Evolutionary conservation across 2,888 invertebrate genomes (phyloP), one percentile per base, ranked within the genome.

Genomic region (Melinopterus prodromus): DNA sequence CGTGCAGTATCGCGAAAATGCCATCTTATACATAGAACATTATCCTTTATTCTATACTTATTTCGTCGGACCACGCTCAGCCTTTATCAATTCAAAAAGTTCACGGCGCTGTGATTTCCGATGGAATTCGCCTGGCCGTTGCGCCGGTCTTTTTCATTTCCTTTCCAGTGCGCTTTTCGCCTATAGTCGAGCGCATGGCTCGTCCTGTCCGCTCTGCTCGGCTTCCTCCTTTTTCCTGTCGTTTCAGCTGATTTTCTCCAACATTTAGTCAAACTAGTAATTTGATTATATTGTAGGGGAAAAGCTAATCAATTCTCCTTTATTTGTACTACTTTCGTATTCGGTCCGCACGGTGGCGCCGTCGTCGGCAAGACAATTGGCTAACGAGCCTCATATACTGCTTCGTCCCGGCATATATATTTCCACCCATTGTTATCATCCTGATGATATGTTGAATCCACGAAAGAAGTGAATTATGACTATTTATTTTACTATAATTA

Each of bases 261-360:
- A 78, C 81, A 78, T 82, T 82, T 82, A 82, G 82, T 82, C 82
- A 82, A 82, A 82, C 80, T 81, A 82, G 81, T 82, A 82, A 82
- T 82, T 81, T 80, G 82, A 82, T 82, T 82, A 82, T 82, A 80
- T 81, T 35, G 80, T 78, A 74, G 81, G 78, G 74, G 15, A 35
- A 74, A 78, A 74, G 80, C 80, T 81, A 82, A 82, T 82, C 82
- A 82, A 82, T 81, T 80, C 81, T 78, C 80, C 78, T 80, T 80
- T 79, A 79, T 82, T 80, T 80, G 81, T 77, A 74, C 78, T 79
- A 36, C 71, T 70, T 82, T 82, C 77, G 81, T 80, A 82, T 81
- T 81, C 81, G 38, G 80, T n/a, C 37, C 79, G 75, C 75, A 78
- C 77, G 26, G 36, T 71, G 75, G 77, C 78, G 79, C 71, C 80